Evolutionary conservation across 2,888 invertebrate species (phyloP), one percentile per base, ranked within the genome.

Genomic region (Tigriopus californicus): DNA sequence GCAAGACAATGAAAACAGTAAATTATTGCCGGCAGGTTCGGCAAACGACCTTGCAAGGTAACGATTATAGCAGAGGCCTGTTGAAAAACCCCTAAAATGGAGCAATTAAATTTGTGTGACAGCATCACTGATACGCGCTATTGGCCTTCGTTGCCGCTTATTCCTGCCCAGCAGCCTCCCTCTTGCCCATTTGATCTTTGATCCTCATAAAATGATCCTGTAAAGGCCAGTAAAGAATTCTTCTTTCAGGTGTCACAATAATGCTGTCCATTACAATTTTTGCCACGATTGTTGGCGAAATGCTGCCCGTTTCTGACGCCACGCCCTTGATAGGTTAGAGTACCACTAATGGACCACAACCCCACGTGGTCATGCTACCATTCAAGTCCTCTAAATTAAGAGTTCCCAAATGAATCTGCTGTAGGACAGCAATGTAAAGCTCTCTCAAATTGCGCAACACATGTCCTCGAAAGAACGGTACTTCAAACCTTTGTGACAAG

Each of bases 251-350:
- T 65, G 73, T 74, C 54, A 74, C 74, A 53, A 73, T 74, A 61
- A 68, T 74, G 55, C 70, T 77, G 60, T 76, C 76, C 10, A 70
- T 77, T 62, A 76, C 75, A 66, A 75, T 77, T 61, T 77, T 76
- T 66, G 69, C 76, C 62, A 71, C 75, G 61, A 72, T 76, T 67
- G 75, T 77, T 42, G 73, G 74, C 22, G 75, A 76, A 64, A 74
- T 75, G 56, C 74, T 76, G 68, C 76, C 76, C 52, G 75, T 76
- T 47, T 77, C 77, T 58, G 76, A 75, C 66, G 75, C 76, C 41
- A 74, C 77, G 62, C 76, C 77, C 42, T 69, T 77, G 46, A 76
- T 77, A 67, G 77, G 76, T 71, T 46, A 56, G 56, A 49, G 20
- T 15, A 20, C 3, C 20, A 49, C 5, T 22, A 8, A 5, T 33